Evolutionary conservation across 2,888 invertebrate species (phyloP), one percentile per base, ranked within the genome.

Genomic region (Tortrix viridana): DNA sequence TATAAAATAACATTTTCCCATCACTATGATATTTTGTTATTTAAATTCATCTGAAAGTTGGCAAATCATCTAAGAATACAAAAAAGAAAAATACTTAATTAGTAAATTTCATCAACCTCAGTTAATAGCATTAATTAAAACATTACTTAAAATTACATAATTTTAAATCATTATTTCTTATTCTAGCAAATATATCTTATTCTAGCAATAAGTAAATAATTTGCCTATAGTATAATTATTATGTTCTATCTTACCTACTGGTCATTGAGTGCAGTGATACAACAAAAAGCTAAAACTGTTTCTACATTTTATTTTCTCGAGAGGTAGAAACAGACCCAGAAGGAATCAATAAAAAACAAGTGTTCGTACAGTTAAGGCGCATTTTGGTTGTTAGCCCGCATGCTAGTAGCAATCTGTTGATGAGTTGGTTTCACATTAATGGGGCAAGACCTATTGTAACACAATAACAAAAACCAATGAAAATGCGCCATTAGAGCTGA

Each of bases 11-110:
- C 50, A 50, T 37, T 47, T 20, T 46, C 20, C 37, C 38, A n/a
- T 32, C 18, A 56, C 37, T 46, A 55, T 52, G 50, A 52, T 47
- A 62, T 44, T 47, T 56, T 52, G 38, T 57, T 52, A 62, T 44
- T 47, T 56, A 62, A 62, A 52, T 62, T 38, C 50, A 46, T 62
- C 50, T 46, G 56, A 62, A 52, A 62, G 19, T 52, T 57, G n/a
- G 16, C 7, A 57, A 62, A 50, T 32, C 22, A 56, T 38, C 44
- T 56, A 26, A 56, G 55, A 50, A 50, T 50, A 50, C 12, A 32
- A 32, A 32, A 32, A 32, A 32, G 32, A 12, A 32, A 46, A 57
- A 61, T 55, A 55, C 48, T 55, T 62, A 50, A 26, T 37, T 19
- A 49, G n/a, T 57, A 62, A 49, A 48, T 20, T 50, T 56, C 23